Percentiles rank a stretch among this genome's conserved stretches.
These are phyloP conservation scores for Ptyas mucosa DNA, from an alignment of 2,113 vertebrate species.

Conservation along the genomic window DNA sequence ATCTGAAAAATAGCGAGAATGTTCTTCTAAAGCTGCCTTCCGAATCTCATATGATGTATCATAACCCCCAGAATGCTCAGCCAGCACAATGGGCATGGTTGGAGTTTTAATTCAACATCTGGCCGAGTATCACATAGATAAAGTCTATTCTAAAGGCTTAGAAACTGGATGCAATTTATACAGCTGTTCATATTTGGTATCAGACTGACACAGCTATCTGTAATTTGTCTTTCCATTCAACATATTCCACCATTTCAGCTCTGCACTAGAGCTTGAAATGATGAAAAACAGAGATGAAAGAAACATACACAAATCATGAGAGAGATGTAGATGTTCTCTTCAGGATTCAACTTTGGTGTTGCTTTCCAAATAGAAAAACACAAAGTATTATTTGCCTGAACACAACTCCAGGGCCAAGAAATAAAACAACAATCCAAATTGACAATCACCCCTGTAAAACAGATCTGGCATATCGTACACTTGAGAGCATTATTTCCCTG, in stretches of 20 bases:
- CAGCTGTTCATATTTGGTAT: not conserved
- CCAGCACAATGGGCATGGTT: not conserved
- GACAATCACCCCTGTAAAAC: not conserved
- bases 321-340: not conserved
- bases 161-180: not conserved
- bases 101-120: not conserved
- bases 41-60: not conserved
- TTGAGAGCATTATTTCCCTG: not conserved
- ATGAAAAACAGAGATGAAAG: not conserved
- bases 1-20: not conserved
- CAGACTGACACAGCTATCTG: not conserved
- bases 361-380: not conserved
- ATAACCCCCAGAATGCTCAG: not conserved
- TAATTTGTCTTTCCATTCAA: not conserved
- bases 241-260: not conserved
- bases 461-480: not conserved
- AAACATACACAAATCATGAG: not conserved
- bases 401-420: not conserved
- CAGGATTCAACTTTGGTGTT: not conserved
- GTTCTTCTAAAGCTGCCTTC: not conserved
- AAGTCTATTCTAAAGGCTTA: not conserved
- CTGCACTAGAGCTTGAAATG: not conserved
- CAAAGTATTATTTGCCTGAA: constrained; percentile 4
- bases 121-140: not conserved
- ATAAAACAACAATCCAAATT: not conserved